Conservation (phyloP, 2,797 vertebrate genomes). For the Enteromius unitaeniatus region DNA sequence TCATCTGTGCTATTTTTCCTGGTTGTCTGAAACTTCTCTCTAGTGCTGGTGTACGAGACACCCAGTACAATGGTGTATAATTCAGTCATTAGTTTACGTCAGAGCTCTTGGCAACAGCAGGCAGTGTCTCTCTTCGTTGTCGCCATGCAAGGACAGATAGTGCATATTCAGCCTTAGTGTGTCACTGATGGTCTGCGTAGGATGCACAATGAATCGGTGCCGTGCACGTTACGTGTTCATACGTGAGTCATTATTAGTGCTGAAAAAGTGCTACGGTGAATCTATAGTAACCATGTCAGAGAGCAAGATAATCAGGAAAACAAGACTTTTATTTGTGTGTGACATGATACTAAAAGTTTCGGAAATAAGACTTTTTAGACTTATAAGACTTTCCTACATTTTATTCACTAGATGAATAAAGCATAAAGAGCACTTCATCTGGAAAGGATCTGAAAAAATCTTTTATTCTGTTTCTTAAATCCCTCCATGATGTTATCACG, state of each 20-base stretch:
- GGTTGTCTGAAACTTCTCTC: slow-evolving; percentile 13
- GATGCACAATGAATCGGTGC: slow-evolving; percentile 34
- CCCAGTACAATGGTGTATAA: slow-evolving; percentile 42
- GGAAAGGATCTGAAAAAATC: neutral
- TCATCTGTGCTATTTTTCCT: neutral
- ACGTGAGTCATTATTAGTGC: slow-evolving; percentile 23
- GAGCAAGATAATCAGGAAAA: neutral
- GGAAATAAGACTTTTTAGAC: neutral
- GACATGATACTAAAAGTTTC: neutral
- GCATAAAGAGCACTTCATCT: neutral
- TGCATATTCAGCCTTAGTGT: slow-evolving; percentile 46
- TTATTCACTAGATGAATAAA: neutral
- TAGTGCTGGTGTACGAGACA: slow-evolving; percentile 37
- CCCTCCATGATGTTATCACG: neutral
- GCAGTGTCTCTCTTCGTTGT: slow-evolving; percentile 37
- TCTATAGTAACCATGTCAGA: neutral
- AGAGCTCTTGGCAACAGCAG: slow-evolving; percentile 58
- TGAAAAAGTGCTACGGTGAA: slow-evolving; percentile 13
- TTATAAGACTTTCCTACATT: no score
- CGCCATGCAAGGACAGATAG: slow-evolving; percentile 44
- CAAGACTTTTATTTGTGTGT: neutral
- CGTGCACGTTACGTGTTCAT: slow-evolving; percentile 32
- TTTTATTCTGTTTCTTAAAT: neutral
- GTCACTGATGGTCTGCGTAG: slow-evolving; percentile 39
- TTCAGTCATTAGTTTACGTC: slow-evolving; percentile 62